Evolutionary conservation across 2,888 invertebrate genomes (phyloP), one percentile per base, ranked within the genome.

Genomic region (Eristalis arbustorum): DNA sequence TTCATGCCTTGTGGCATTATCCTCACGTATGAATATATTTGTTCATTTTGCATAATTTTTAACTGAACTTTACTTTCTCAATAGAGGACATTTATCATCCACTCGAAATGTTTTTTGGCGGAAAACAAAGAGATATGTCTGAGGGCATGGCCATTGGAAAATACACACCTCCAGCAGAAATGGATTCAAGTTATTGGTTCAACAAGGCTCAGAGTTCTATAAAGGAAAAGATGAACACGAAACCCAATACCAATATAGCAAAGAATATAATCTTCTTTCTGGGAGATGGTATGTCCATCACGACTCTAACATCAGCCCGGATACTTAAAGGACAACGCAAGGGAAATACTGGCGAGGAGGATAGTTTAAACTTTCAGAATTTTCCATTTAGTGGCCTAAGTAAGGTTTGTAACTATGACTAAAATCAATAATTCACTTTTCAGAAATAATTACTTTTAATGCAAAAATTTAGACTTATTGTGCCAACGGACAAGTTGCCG

Each of bases 261-360:
- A 92, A 90, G 73, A 92, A 92, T 75, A 66, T 92, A 0, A 90
- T 92, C 10, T 81, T 92, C 18, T 89, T 92, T 4, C 37, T 92
- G 74, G 92, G 92, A 4, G 96, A 96, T 91, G 96, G 96, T 42
- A 95, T 96, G 95, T 95, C 96, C 5, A 91, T 96, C 64, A 93
- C 95, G 4, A 96, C 96, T 0, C 90, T 96, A 75, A 94, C 95
- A 1, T 96, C 96, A 1, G 94, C 95, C 3, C 93, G 96, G 88
- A 94, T 95, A 31, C 94, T 94, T 88, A 94, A 94, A 82, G 96
- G 96, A 0, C 96, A 96, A 91, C 93, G 94, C 3, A 90, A 91
- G 1, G 93, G 93, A 0, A 89, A 88, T 13, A 89, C 93, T 1
- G 96, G 96, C 0, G 96, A 96, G 91, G 95, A 96, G 88, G 91